Evolutionary conservation across 2,113 vertebrate species (phyloP).

Genomic region (Opisthocomus hoazin): DNA sequence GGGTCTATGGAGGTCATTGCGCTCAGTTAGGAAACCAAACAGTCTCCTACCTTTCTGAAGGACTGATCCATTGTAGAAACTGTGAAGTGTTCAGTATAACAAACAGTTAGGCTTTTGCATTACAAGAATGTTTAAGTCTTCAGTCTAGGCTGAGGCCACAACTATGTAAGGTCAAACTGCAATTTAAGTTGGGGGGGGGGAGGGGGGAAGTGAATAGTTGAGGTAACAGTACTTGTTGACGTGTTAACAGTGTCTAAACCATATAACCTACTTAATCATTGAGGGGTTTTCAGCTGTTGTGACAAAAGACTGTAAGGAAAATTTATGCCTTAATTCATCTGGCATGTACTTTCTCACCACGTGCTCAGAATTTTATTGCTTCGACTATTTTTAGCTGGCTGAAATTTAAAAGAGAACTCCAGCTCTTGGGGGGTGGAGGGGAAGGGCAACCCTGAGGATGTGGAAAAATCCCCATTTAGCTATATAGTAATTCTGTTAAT

Average conservation of each 20-base stretch:
- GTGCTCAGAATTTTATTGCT: neutral
- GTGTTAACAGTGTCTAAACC: neutral
- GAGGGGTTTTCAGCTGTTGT: neutral
- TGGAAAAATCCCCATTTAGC: neutral
- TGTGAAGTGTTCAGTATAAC: neutral
- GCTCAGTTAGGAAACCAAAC: neutral
- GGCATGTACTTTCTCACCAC: neutral
- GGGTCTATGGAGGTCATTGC: neutral
- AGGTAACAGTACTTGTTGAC: neutral
- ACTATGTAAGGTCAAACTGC: neutral
- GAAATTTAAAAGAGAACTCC: neutral
- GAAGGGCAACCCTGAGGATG: rapidly evolving
- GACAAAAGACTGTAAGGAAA: neutral
- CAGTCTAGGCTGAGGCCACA: neutral
- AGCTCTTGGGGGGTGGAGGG: neutral
- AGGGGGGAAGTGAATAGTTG: neutral
- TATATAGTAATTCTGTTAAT: neutral
- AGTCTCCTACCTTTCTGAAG: neutral
- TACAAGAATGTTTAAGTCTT: neutral
- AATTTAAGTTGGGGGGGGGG: neutral
- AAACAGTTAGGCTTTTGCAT: neutral
- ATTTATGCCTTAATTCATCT: neutral
- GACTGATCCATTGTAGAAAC: neutral
- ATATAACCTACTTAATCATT: neutral
- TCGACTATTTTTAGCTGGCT: neutral